Base-by-base conservation (phyloP, 2,888 invertebrate species). In the Polylopha cassiicola region DNA sequence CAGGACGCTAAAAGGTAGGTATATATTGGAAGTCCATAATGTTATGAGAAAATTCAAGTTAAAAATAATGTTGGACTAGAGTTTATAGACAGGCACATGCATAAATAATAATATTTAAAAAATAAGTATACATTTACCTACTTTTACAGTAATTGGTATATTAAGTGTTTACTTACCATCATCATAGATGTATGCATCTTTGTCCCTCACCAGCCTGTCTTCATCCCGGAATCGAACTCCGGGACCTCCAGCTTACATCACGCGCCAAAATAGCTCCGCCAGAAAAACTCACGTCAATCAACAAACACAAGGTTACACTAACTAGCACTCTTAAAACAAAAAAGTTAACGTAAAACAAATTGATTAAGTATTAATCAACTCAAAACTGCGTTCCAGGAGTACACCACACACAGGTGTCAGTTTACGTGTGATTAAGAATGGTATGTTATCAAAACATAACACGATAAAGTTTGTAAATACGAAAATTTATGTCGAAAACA, bases 381-480 rank as follows among this genome's bases (percentile, higher is more conserved):
- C 13, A 17, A 22, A 34, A 39, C n/a, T 20, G 17, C 18, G 20
- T 13, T 7, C n/a, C 9, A 30, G 13, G 21, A 11, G 3, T 11
- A 18, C 29, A 29, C 13, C 15, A 38, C 43, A 23, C 45, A 48
- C 39, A 42, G 34, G 42, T 46, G 37, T 47, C 44, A 39, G 33
- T 37, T 37, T 47, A 43, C 31, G 10, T 37, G 15, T 37, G 51
- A 56, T 37, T 46, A 46, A 53, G 43, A 50, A 53, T 48, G 47
- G 61, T 64, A 63, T 66, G 67, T 65, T 64, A 53, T 57, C 54
- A 65, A 74, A 80, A 73, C 71, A 70, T 62, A 68, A 68, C 67
- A 71, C 71, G 59, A 55, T 61, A 70, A 81, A 84, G 78, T 82
- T 82, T 80, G 73, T 80, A 77, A 80, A 81, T 78, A 80, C 80